phyloP scores from a whole-genome alignment of 2,797 vertebrate species.

The Synaphobranchus kaupii region DNA sequence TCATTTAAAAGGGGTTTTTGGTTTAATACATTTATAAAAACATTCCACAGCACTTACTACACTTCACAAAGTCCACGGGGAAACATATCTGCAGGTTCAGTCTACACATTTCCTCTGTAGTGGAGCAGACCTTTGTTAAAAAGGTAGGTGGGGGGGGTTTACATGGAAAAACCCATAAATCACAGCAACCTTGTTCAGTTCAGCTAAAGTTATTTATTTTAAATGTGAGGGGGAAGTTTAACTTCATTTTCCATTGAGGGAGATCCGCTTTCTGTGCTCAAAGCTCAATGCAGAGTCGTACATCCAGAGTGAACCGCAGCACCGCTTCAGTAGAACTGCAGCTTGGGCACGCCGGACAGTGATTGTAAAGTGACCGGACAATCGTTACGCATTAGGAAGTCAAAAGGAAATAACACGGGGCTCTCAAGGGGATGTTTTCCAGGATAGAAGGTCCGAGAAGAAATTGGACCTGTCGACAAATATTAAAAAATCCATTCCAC shows the following conservation, averaged over 20 bases:
- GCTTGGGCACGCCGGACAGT: background rate
- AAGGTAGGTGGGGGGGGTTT: slow-evolving; percentile 9
- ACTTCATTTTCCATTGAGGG: slow-evolving; percentile 29
- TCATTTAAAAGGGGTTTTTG: background rate
- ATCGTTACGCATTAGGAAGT: slow-evolving; percentile 22
- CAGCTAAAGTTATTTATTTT: background rate
- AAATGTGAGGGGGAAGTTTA: background rate
- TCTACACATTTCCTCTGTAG: slow-evolving; percentile 47
- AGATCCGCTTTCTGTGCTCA: slow-evolving; percentile 25
- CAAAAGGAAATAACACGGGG: slow-evolving; percentile 20
- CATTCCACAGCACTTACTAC: slow-evolving; percentile 41
- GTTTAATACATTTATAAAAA: slow-evolving; percentile 45
- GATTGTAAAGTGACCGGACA: background rate
- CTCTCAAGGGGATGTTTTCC: slow-evolving; percentile 17
- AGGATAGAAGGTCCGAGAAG: slow-evolving; percentile 12
- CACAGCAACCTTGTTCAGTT: background rate
- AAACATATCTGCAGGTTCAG: slow-evolving; percentile 32
- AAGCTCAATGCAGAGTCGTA: slow-evolving; percentile 2
- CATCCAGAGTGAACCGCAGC: slow-evolving; percentile 9
- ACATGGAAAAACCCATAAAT: slow-evolving; percentile 44
- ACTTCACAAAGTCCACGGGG: slow-evolving; percentile 4
- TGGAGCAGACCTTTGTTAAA: slow-evolving; percentile 21
- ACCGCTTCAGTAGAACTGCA: background rate
- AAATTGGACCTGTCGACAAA: slow-evolving; percentile 24
- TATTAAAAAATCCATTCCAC: slow-evolving; percentile 19